phyloP scores from a whole-genome alignment of 1,140 invertebrate species.

The Octopus sinensis region DNA sequence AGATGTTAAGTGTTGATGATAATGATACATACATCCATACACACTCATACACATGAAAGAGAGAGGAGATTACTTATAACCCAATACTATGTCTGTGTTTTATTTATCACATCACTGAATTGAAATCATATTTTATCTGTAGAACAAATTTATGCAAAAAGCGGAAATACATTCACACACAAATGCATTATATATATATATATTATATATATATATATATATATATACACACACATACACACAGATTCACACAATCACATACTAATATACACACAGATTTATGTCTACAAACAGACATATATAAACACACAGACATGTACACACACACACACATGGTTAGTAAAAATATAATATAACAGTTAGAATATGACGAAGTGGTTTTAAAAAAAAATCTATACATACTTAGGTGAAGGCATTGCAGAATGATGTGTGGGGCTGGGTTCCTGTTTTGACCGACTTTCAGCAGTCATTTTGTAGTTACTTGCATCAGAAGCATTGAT shows the following conservation, averaged over 20 bases:
- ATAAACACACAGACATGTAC: slow-evolving; percentile 2
- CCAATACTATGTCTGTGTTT: no score
- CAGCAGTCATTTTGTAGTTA: slow-evolving; percentile 49
- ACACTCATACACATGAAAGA: no score
- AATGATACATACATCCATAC: no score
- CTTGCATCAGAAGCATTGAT: slow-evolving; percentile 62
- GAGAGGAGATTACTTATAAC: no score
- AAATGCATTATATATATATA: no score
- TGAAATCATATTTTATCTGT: no score
- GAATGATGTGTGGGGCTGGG: slow-evolving; percentile 41
- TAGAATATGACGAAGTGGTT: neutral
- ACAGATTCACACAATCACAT: neutral
- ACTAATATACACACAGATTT: neutral
- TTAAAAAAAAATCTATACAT: slow-evolving; percentile 29
- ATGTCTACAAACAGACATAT: neutral
- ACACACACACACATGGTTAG: neutral
- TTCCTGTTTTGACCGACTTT: slow-evolving; percentile 25
- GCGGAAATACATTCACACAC: no score
- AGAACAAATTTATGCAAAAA: no score
- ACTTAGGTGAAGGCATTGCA: slow-evolving; percentile 59
- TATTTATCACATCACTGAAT: no score
- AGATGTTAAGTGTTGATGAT: no score
- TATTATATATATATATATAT: neutral
- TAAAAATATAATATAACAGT: neutral
- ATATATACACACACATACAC: neutral